Conservation (phyloP, 2,888 invertebrate genomes). For the Scaeva pyrastri region DNA sequence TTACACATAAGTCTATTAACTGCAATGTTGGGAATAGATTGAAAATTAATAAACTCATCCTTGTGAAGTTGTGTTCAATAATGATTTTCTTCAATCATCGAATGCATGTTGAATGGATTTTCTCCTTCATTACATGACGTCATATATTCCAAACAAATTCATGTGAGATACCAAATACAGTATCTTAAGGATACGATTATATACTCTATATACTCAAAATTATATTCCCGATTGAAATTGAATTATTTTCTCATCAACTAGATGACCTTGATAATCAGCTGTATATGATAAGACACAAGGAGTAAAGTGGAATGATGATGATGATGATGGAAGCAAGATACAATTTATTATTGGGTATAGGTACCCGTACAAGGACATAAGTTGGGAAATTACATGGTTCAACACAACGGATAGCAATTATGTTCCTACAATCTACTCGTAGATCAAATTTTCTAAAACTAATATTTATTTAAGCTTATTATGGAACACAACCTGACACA, state of each 20-base stretch:
- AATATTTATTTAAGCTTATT: slow-evolving; percentile 9
- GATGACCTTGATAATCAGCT: slow-evolving; percentile 24
- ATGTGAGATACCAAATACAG: too few species aligned
- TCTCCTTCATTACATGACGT: too few species aligned
- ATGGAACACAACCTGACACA: not conserved
- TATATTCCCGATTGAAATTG: slow-evolving; percentile 57
- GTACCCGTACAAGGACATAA: slow-evolving; percentile 35
- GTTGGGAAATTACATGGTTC: slow-evolving; percentile 62
- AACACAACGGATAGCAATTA: slow-evolving; percentile 58
- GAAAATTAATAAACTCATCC: too few species aligned
- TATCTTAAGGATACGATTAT: too few species aligned
- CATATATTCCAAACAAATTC: too few species aligned
- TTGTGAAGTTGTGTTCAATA: too few species aligned
- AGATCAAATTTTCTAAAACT: slow-evolving; percentile 32
- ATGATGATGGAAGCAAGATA: not conserved
- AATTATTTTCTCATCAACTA: slow-evolving; percentile 73
- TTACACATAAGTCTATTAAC: too few species aligned
- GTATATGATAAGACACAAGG: not conserved
- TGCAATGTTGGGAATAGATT: too few species aligned
- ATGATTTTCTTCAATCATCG: too few species aligned
- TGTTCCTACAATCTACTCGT: slow-evolving; percentile 9
- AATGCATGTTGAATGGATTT: too few species aligned
- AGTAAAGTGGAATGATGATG: not conserved
- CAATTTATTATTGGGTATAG: slow-evolving; percentile 18
- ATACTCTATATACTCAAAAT: too few species aligned